A percentile compares a stretch with the other conserved stretches of the same genome.
phyloP scores from a whole-genome alignment of 2,113 vertebrate genomes.

The Neotoma lepida region DNA sequence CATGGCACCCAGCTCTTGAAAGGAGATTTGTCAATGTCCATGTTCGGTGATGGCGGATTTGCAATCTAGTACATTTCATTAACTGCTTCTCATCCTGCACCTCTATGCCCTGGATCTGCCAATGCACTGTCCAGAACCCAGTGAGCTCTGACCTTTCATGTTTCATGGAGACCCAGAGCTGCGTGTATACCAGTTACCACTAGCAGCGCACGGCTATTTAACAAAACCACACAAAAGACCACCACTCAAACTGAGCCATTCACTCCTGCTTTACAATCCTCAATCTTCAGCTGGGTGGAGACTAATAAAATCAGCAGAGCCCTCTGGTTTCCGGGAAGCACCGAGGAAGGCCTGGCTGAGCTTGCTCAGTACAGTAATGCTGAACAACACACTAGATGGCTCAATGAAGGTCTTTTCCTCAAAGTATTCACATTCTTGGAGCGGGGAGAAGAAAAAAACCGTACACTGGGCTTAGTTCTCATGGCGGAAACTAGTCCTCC shows the following conservation, averaged over 20 bases:
- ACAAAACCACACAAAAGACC: not conserved
- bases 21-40: not conserved
- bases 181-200: not conserved
- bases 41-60: not conserved
- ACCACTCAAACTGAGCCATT: not conserved
- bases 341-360: not conserved
- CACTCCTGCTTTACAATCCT: not conserved
- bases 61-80: not conserved
- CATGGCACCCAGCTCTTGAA: not conserved
- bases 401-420: not conserved
- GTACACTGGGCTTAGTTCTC: not conserved
- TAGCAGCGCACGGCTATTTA: not conserved
- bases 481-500: not conserved
- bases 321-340: not conserved
- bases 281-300: not conserved
- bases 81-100: not conserved
- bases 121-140: not conserved
- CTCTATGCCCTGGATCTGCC: not conserved
- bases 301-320: not conserved
- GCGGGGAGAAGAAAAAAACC: not conserved
- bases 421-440: not conserved
- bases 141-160: not conserved
- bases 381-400: not conserved
- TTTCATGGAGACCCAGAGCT: not conserved
- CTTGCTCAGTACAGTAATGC: not conserved